These are phyloP conservation scores for Apostichopus japonicus DNA, from an alignment of 35 echinoderm and acorn worm genomes.

Conservation along the genomic window DNA sequence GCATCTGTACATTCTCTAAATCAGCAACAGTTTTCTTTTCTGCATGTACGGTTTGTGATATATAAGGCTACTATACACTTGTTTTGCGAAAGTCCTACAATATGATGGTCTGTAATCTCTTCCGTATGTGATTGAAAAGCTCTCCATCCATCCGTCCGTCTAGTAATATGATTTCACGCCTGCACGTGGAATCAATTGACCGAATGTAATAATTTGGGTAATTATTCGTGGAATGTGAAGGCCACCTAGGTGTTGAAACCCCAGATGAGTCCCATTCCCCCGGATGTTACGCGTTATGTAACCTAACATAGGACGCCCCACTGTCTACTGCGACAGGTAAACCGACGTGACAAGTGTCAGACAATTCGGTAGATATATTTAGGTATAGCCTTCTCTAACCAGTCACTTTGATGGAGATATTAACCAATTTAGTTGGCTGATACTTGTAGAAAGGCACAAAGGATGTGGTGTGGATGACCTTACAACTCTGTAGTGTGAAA, in stretches of 20 bases:
- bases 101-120: neutral
- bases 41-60: too few species aligned
- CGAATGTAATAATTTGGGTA: conserved; percentile 26
- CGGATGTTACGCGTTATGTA: conserved; percentile 42
- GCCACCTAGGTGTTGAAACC: conserved; percentile 53
- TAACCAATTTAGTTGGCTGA: neutral
- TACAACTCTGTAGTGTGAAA: neutral
- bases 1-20: too few species aligned
- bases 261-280: conserved; percentile 29
- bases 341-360: conserved; percentile 27
- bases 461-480: neutral
- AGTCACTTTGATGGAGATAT: conserved; percentile 12
- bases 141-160: neutral
- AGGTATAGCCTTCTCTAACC: neutral
- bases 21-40: too few species aligned
- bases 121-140: neutral
- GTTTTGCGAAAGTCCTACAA: too few species aligned
- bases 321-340: conserved; percentile 41
- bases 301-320: conserved; percentile 45
- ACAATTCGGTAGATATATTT: neutral
- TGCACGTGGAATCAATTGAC: conserved; percentile 52
- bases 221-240: conserved; percentile 48
- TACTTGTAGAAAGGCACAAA: neutral
- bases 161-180: conserved; percentile 28
- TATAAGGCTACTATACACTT: too few species aligned